Evolutionary conservation across 2,797 vertebrate genomes (phyloP).

Genomic region (Oophaga sylvatica): DNA sequence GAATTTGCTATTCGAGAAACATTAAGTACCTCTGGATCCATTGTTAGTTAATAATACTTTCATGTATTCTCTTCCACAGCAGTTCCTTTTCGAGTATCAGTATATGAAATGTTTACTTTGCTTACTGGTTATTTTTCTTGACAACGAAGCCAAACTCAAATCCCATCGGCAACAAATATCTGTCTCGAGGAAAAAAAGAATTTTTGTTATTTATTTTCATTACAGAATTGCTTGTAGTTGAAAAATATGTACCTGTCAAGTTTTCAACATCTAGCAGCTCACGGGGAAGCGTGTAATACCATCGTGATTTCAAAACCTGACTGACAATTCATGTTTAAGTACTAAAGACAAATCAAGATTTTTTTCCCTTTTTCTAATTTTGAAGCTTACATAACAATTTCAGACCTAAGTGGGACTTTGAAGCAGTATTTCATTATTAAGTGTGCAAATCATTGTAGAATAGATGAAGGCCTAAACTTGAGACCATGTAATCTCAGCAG

Average conservation of each 20-base stretch:
- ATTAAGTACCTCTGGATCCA: slow-evolving; percentile 89
- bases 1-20: slow-evolving; percentile 91
- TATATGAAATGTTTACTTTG: slow-evolving; percentile 85
- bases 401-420: slow-evolving; percentile 82
- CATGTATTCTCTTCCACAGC: slow-evolving; percentile 78
- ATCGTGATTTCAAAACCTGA: slow-evolving; percentile 91
- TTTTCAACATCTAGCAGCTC: slow-evolving; percentile 89
- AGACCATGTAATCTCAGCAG: slow-evolving; percentile 76
- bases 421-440: slow-evolving; percentile 82
- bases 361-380: slow-evolving; percentile 69
- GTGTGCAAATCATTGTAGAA: slow-evolving; percentile 77
- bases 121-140: slow-evolving; percentile 95
- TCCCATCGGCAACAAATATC: slow-evolving; percentile 90
- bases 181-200: slow-evolving; percentile 80
- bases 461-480: slow-evolving; percentile 74
- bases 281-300: slow-evolving; percentile 84
- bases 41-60: slow-evolving; percentile 94
- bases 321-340: slow-evolving; percentile 91
- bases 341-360: slow-evolving; percentile 81
- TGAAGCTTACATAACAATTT: slow-evolving; percentile 84
- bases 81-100: slow-evolving; percentile 82
- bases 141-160: slow-evolving; percentile 90
- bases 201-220: slow-evolving; percentile 94
- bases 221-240: slow-evolving; percentile 83
- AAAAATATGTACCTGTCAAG: slow-evolving; percentile 98